These are phyloP conservation scores for Caenorhabditis sp. DNA, from an alignment of 2,888 invertebrate genomes.

Conservation along the genomic window DNA sequence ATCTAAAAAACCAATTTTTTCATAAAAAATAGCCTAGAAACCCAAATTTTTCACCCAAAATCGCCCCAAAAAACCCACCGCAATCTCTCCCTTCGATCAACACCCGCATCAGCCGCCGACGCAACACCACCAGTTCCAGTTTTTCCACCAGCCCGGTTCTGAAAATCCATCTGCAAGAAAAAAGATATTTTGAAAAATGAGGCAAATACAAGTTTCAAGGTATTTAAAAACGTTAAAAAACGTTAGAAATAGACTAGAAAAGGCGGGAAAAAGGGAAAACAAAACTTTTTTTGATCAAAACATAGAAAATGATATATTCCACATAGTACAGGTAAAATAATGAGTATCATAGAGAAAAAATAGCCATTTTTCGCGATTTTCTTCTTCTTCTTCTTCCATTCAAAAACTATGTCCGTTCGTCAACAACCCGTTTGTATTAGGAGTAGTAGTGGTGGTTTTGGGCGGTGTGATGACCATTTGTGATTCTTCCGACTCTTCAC, in stretches of 20 bases:
- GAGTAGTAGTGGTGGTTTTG: conserved; percentile 3
- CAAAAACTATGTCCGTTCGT: background rate
- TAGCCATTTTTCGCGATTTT: background rate
- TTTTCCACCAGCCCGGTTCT: conserved; percentile 97
- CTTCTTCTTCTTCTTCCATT: too few species aligned
- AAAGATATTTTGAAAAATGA: too few species aligned
- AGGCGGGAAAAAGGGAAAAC: conserved; percentile 9
- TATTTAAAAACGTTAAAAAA: background rate
- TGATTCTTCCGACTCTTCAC: background rate
- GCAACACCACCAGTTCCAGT: conserved; percentile 99
- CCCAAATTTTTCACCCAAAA: background rate
- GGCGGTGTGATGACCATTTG: background rate
- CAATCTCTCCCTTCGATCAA: conserved; percentile 78
- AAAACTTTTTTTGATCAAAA: background rate
- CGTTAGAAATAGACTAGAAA: too few species aligned
- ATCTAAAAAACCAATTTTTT: too few species aligned
- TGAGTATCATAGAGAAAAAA: background rate
- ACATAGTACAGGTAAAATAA: background rate
- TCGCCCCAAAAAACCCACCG: conserved; percentile 14
- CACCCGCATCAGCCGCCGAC: conserved; percentile 96
- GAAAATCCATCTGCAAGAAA: conserved; percentile 89
- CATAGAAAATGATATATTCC: background rate
- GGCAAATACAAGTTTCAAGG: background rate
- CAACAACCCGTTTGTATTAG: too few species aligned
- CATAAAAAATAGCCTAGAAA: too few species aligned